phyloP scores from a whole-genome alignment of 2,113 vertebrate species.

The Rhinichthys klamathensis region DNA sequence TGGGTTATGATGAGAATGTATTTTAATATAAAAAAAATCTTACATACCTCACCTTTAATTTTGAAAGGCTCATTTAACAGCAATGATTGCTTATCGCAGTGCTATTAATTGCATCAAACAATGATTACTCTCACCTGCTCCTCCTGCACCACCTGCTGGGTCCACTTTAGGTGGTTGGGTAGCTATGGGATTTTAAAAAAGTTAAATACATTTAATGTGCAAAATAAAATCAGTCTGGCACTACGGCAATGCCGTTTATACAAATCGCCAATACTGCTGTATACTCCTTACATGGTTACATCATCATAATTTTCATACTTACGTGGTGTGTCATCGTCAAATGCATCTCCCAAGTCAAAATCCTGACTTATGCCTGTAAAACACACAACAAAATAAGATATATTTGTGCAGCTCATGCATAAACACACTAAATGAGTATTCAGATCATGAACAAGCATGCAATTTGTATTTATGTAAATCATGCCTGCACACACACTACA shows the following conservation, averaged over 20 bases:
- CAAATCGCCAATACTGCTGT: neutral
- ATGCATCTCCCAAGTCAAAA: slow-evolving; percentile 39
- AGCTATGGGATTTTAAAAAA: slow-evolving; percentile 39
- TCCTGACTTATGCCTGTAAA: slow-evolving; percentile 64
- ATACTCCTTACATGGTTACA: slow-evolving; percentile 24
- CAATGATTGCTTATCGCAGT: neutral
- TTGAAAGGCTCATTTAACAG: neutral
- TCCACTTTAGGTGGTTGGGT: slow-evolving; percentile 38
- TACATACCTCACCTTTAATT: too few species aligned
- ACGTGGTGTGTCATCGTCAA: neutral
- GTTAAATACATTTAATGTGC: neutral
- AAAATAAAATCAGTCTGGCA: neutral
- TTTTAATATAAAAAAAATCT: too few species aligned
- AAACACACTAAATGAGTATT: neutral
- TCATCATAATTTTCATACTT: slow-evolving; percentile 3
- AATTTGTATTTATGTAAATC: neutral
- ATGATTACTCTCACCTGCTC: slow-evolving; percentile 32
- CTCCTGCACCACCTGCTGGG: slow-evolving; percentile 39
- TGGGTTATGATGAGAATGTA: too few species aligned
- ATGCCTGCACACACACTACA: neutral
- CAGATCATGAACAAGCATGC: neutral
- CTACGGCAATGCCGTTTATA: neutral
- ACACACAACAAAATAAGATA: slow-evolving; percentile 7
- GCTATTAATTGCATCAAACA: neutral
- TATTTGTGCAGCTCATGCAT: too few species aligned